phyloP scores from a whole-genome alignment of 2,888 invertebrate species.

The Nomada goodeniana region DNA sequence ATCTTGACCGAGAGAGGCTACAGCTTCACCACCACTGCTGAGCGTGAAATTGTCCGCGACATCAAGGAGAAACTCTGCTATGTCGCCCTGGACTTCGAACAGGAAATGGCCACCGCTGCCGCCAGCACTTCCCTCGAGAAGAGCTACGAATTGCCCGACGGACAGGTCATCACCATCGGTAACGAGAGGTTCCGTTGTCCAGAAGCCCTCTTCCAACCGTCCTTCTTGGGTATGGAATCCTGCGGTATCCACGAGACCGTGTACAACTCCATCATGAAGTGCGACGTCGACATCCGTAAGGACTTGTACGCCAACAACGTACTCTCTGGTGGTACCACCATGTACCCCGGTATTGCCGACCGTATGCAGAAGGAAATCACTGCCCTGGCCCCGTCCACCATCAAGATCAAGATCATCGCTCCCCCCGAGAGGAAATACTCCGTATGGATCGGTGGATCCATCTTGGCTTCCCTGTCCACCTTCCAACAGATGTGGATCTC shows the following conservation, averaged over 20 bases:
- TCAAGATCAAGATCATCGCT: constrained; percentile 98
- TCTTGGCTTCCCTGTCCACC: constrained; percentile 95
- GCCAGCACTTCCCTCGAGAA: constrained; percentile 94
- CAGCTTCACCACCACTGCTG: constrained; percentile 98
- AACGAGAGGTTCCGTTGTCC: constrained; percentile 95
- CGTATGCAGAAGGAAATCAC: constrained; percentile 99
- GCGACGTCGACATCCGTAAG: constrained; percentile 96
- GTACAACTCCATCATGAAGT: constrained; percentile 98
- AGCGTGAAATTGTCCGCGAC: constrained; percentile 97
- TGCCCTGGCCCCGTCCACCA: constrained; percentile 95
- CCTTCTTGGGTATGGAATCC: constrained; percentile 96
- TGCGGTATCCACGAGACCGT: constrained; percentile 96
- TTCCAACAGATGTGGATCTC: constrained; percentile 98
- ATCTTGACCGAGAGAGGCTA: constrained; percentile 98
- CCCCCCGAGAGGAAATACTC: constrained; percentile 99
- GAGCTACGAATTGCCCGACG: constrained; percentile 94
- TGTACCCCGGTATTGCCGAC: constrained; percentile 98
- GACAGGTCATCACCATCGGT: constrained; percentile 93
- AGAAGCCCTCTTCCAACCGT: constrained; percentile 95
- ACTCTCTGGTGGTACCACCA: constrained; percentile 93
- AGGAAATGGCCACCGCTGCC: constrained; percentile 97
- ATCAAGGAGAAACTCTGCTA: constrained; percentile 97
- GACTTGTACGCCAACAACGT: constrained; percentile 93
- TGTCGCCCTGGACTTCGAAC: constrained; percentile 96
- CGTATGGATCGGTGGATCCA: constrained; percentile 99